A percentile compares a stretch with the other conserved stretches of the same genome.
Evolutionary conservation across 2,797 vertebrate genomes (phyloP).

Genomic region (Hypotaenidia okinawae): DNA sequence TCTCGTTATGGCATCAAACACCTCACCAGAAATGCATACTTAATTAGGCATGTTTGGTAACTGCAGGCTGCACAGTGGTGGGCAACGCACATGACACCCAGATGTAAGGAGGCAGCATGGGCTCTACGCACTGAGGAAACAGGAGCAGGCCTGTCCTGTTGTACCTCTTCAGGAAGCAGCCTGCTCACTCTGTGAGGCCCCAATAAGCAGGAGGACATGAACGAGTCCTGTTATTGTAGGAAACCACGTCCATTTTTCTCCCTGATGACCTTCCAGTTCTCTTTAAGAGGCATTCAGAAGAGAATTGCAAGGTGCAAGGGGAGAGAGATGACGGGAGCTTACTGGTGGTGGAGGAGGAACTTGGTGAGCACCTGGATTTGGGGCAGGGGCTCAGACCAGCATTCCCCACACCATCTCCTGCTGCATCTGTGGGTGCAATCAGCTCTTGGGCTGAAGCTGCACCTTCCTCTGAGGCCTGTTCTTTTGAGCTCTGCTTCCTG

Average conservation of each 20-base stretch:
- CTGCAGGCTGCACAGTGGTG: not conserved
- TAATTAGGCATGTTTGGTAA: not conserved
- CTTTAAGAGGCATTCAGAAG: not conserved
- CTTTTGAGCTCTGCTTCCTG: not conserved
- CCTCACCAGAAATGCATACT: not conserved
- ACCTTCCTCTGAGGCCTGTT: not conserved
- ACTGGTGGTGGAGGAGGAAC: not conserved
- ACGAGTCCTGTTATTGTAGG: not conserved
- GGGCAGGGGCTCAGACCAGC: not conserved
- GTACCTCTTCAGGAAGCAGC: not conserved
- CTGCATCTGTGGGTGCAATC: not conserved
- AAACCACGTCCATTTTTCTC: not conserved
- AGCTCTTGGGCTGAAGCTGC: not conserved
- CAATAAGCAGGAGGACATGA: not conserved
- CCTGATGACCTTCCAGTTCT: not conserved
- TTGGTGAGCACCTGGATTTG: not conserved
- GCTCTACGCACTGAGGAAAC: not conserved
- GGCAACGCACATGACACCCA: rapidly evolving
- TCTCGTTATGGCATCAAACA: rapidly evolving
- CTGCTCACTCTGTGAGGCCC: not conserved
- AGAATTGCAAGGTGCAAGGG: not conserved
- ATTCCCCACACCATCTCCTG: rapidly evolving
- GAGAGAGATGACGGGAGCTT: not conserved
- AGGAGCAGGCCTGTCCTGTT: not conserved
- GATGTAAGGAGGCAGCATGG: not conserved